phyloP scores from a whole-genome alignment of 23 tunicate genomes.

The Diplosoma virens region DNA sequence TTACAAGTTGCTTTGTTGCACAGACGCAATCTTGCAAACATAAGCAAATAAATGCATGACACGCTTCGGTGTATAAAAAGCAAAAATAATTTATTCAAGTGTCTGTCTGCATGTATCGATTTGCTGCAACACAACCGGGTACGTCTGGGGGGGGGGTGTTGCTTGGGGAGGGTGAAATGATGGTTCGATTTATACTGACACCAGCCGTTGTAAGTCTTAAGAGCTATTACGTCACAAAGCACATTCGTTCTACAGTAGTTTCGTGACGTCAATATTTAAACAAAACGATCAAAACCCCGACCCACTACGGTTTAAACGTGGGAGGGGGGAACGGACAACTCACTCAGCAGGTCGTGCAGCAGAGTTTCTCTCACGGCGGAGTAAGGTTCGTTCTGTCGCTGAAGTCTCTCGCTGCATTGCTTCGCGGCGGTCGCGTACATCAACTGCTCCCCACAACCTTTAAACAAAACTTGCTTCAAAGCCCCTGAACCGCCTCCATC shows the following conservation, averaged over 20 bases:
- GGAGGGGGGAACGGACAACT: not conserved
- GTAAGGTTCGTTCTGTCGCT: slow-evolving; percentile 48
- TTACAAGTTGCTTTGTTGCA: no score
- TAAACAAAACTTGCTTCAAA: not conserved
- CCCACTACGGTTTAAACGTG: no score
- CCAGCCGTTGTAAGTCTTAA: no score
- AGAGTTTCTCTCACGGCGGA: slow-evolving; percentile 62
- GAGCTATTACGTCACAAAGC: not conserved
- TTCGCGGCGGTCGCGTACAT: slow-evolving; percentile 44
- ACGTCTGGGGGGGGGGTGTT: no score
- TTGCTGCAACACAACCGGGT: no score
- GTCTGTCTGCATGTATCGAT: no score
- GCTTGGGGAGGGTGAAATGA: no score
- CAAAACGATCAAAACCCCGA: not conserved
- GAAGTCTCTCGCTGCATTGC: slow-evolving; percentile 59
- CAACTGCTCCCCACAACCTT: slow-evolving; percentile 91
- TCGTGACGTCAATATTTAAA: not conserved
- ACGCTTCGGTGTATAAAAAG: no score
- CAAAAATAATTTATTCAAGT: no score
- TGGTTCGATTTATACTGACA: no score
- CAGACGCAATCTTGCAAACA: no score
- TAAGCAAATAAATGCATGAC: no score
- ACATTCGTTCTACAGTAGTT: not conserved
- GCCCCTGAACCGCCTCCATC: not conserved
- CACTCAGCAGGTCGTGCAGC: slow-evolving; percentile 46